Percentiles rank a stretch among this genome's conserved stretches.
Evolutionary conservation across 2,888 invertebrate species (phyloP).

Genomic region (Andrena minutula): DNA sequence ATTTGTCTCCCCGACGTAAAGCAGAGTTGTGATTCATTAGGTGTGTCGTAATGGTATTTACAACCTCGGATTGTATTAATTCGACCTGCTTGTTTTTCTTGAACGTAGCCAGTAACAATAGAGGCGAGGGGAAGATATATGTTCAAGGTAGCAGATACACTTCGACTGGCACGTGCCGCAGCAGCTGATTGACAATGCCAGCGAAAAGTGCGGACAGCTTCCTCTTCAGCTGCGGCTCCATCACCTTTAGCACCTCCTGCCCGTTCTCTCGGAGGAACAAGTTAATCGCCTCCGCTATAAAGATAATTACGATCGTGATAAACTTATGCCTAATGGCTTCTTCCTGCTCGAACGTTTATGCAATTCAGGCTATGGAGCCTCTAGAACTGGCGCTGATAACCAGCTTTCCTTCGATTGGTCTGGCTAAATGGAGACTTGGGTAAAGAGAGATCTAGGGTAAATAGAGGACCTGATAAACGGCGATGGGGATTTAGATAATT

Average conservation of each 20-base stretch:
- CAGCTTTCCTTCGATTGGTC: no score
- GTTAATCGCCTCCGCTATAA: constrained; percentile 90
- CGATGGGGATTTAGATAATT: no score
- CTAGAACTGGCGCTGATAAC: no score
- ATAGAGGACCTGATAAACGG: no score
- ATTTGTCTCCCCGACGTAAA: constrained; percentile 2
- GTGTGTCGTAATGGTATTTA: constrained; percentile 20
- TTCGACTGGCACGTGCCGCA: constrained; percentile 88
- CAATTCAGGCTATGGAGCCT: no score
- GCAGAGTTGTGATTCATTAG: constrained; percentile 17
- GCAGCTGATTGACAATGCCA: constrained; percentile 88
- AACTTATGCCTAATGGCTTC: no score
- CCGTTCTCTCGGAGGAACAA: constrained; percentile 90
- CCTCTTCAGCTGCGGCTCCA: constrained; percentile 89
- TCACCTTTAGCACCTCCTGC: constrained; percentile 89
- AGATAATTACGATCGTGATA: not conserved
- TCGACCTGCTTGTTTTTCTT: not conserved
- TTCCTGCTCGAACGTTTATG: not conserved
- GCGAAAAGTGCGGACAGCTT: constrained; percentile 88
- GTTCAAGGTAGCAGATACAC: constrained; percentile 86
- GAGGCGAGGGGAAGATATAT: not conserved
- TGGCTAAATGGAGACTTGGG: no score
- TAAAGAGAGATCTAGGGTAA: no score
- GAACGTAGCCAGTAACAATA: not conserved
- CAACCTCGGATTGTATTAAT: constrained; percentile 1